Evolutionary conservation across 2,888 invertebrate species (phyloP), one percentile per base, ranked within the genome.

Genomic region (Cylloceria caligata): DNA sequence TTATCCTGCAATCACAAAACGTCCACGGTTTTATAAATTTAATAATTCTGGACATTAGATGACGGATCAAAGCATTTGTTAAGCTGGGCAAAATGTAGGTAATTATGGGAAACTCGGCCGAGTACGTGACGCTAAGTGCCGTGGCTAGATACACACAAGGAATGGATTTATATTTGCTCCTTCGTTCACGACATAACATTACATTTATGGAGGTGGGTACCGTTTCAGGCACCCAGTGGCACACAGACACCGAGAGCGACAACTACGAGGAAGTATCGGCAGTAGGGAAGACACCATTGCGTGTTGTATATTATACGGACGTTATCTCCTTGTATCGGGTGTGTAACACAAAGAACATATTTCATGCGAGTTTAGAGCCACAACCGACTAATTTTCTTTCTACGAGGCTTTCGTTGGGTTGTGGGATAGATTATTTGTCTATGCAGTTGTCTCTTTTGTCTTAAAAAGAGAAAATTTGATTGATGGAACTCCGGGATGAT

Each of bases 191-290:
- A 65, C 75, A 34, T 67, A 74, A 81, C 69, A 75, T 78, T 74
- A 69, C 67, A 75, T 75, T 83, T 74, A 83, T 79, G 81, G 57
- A 57, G 39, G 52, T 75, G 79, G 72, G 78, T 82, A 79, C 83
- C 79, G 83, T 82, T 81, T 68, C 60, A 74, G 67, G 72, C 68
- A 60, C 78, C 82, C 82, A 77, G 78, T 83, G 81, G 81, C 79
- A 67, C 71, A 80, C 47, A 76, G 67, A 75, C 68, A 73, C 45
- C 65, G 36, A 71, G 21, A 49, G 27, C 36, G 65, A 47, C 55
- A 55, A 57, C n/a, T 39, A n/a, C 16, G 60, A 27, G 45, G 30
- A 27, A 62, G 21, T 34, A 68, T 64, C 45, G 42, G 64, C 62
- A 55, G 64, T 49, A 55, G 49, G 64, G 68, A 34, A 62, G 55